Evolutionary conservation across 2,888 invertebrate species (phyloP).

Genomic region (Tetranychus piercei): DNA sequence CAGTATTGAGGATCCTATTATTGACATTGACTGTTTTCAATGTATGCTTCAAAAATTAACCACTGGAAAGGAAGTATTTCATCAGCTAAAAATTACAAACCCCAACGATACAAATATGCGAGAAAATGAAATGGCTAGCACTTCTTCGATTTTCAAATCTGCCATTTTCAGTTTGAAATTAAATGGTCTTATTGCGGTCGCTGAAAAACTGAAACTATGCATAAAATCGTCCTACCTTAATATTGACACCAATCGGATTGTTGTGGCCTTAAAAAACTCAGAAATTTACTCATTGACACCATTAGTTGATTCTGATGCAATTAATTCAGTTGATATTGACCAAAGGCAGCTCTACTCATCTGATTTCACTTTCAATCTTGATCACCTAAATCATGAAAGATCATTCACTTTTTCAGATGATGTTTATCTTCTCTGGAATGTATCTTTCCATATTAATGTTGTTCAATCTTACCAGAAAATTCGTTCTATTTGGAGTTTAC

Average conservation of each 20-base stretch:
- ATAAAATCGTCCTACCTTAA: neutral
- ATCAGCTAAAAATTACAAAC: neutral
- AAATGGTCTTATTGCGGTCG: neutral
- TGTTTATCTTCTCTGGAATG: conserved; percentile 24
- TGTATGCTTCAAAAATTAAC: neutral
- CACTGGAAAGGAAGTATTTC: neutral
- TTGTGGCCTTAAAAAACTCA: neutral
- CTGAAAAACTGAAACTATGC: neutral
- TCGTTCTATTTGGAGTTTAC: neutral
- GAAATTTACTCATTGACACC: neutral
- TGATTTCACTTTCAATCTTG: conserved; percentile 14
- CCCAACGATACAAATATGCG: neutral
- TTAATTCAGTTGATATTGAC: conserved; percentile 13
- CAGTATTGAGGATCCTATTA: neutral
- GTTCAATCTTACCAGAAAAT: conserved; percentile 19
- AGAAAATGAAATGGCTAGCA: neutral
- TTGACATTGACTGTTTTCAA: conserved; percentile 4
- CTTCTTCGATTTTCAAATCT: neutral
- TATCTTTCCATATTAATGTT: conserved; percentile 25
- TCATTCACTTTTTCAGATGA: conserved; percentile 24
- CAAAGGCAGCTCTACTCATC: conserved; percentile 5
- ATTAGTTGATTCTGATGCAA: neutral
- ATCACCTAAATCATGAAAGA: conserved; percentile 14
- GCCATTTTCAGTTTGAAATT: neutral
- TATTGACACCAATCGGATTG: neutral